Conservation (phyloP, 2,113 vertebrate genomes). For the Dromiciops gliroides region DNA sequence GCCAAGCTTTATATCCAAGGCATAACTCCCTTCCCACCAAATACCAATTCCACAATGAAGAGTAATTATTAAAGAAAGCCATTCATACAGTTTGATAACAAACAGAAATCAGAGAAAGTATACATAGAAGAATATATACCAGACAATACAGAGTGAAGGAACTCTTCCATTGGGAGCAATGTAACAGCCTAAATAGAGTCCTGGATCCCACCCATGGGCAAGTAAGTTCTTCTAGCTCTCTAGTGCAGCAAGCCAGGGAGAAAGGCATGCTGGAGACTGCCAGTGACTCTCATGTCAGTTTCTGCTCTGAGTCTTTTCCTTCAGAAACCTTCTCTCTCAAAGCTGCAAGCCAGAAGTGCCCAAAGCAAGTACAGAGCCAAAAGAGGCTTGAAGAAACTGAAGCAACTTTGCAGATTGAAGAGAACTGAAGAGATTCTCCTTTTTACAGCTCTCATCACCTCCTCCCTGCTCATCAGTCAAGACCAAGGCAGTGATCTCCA, state of each 20-base stretch:
- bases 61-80: not conserved
- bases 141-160: not conserved
- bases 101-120: not conserved
- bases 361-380: not conserved
- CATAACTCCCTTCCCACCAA: not conserved
- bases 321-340: not conserved
- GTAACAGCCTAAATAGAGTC: not conserved
- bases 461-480: not conserved
- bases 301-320: not conserved
- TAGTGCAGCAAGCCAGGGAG: not conserved
- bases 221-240: not conserved
- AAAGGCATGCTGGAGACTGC: not conserved
- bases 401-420: not conserved
- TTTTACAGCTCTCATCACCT: not conserved
- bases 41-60: not conserved
- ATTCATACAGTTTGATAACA: not conserved
- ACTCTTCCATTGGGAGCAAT: not conserved
- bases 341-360: not conserved
- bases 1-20: not conserved
- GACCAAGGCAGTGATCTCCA: not conserved
- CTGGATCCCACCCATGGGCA: not conserved
- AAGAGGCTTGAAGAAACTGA: not conserved
- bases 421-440: not conserved
- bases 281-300: not conserved
- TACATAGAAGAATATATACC: not conserved